These are phyloP conservation scores for Scartelaos histophorus DNA, from an alignment of 2,113 vertebrate genomes.

Conservation along the genomic window DNA sequence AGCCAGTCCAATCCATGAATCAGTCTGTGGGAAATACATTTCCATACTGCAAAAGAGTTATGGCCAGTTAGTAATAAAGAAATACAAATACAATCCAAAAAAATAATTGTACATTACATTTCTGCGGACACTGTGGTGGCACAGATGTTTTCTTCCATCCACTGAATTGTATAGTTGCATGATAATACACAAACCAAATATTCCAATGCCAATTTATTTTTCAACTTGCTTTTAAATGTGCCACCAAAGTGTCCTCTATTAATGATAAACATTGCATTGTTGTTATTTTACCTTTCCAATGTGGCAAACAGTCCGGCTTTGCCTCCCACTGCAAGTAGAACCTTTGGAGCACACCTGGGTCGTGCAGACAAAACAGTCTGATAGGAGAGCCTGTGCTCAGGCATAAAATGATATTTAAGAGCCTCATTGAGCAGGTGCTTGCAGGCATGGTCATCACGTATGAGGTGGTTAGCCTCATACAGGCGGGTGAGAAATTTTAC, in stretches of 20 bases:
- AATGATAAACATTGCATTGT: neutral
- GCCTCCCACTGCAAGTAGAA: constrained; percentile 94
- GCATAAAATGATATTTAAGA: constrained; percentile 99
- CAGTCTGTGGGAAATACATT: constrained; percentile 98
- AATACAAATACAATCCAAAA: neutral
- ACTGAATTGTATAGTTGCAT: too few species aligned
- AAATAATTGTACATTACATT: neutral
- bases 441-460: constrained; percentile 94
- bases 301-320: constrained; percentile 97
- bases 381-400: constrained; percentile 95
- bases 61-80: neutral
- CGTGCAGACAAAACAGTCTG: constrained; percentile 90
- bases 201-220: neutral
- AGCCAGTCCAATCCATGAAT: constrained; percentile 97
- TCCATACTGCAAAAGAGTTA: constrained; percentile 83
- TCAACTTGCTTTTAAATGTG: neutral
- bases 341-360: constrained; percentile 93
- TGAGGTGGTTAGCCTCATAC: constrained; percentile 98
- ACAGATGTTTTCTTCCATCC: neutral
- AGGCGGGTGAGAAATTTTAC: constrained; percentile 96
- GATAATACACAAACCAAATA: too few species aligned
- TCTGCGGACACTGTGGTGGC: neutral
- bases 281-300: constrained; percentile 85
- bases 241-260: neutral
- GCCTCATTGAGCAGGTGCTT: constrained; percentile 98